Conservation (phyloP, 2,797 vertebrate species). For the Streptopelia turtur region DNA sequence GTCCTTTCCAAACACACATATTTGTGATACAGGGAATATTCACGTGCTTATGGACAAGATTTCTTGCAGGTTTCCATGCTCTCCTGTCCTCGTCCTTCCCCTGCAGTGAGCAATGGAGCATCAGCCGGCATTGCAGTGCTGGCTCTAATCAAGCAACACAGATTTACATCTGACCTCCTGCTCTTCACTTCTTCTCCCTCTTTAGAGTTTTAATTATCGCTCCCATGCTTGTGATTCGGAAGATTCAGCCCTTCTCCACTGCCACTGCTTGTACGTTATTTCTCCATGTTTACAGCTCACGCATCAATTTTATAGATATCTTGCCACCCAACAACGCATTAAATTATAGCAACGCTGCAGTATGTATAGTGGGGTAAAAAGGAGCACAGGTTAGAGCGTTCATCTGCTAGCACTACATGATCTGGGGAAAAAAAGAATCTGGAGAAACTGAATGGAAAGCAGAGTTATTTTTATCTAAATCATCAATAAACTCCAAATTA, state of each 20-base stretch:
- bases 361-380: background rate
- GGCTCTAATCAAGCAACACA: background rate
- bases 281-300: background rate
- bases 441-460: background rate
- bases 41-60: background rate
- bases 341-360: background rate
- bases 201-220: constrained; percentile 16
- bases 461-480: background rate
- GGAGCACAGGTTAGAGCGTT: background rate
- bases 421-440: background rate
- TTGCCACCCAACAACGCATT: background rate
- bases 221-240: background rate
- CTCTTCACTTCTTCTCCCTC: background rate
- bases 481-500: background rate
- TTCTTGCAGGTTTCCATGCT: background rate
- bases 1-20: background rate
- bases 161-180: background rate
- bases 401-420: background rate
- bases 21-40: background rate
- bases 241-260: background rate
- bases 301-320: background rate
- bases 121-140: background rate
- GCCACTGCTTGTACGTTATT: background rate
- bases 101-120: background rate
- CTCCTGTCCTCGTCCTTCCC: background rate